Base-by-base conservation (phyloP, 2,797 vertebrate genomes). In the Nyctalus aviator region DNA sequence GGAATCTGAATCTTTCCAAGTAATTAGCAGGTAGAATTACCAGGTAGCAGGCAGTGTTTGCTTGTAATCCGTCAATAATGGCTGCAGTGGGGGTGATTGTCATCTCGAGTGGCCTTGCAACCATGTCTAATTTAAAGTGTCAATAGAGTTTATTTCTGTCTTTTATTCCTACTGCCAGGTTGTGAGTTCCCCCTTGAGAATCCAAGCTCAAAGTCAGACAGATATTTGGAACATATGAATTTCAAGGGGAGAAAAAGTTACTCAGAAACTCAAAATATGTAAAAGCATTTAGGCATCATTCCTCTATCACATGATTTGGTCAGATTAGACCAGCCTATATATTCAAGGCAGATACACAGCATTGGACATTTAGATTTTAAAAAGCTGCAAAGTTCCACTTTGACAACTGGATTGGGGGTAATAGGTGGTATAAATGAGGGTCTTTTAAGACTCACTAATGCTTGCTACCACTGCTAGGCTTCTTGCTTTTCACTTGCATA, bases 21-120 rank as follows among this genome's bases (percentile, higher is more conserved):
- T 97, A 98, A 98, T 98, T 98, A 98, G 97, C 96, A 97, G 97
- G 96, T 97, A 96, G 97, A 97, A 97, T 97, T 98, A 97, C 94
- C 89, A 95, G 96, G 97, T 97, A 98, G 97, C 95, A 97, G 95
- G 92, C 92, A 69, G 83, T 82, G 96, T 97, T 98, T 96, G 96
- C 91, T 92, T 97, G 76, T 96, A 96, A 95, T 97, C 93, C 5
- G 0, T 97, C 96, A 93, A 66, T 90, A 96, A 93, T 91, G 97
- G 64, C 90, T 96, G 79, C 94, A 82, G 84, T 91, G 76, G 94
- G 57, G 94, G 94, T 97, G 96, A 97, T 87, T 97, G 96, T 97
- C 96, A 76, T 98, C 96, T 97, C 86, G 64, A 96, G 94, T 9
- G 7, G 97, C 88, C 97, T 95, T 95, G 91, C 94, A 97, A 97